A percentile compares a stretch with the other conserved stretches of the same genome.
Evolutionary conservation across 2,888 invertebrate genomes (phyloP).

Genomic region (Brachycybe producta): DNA sequence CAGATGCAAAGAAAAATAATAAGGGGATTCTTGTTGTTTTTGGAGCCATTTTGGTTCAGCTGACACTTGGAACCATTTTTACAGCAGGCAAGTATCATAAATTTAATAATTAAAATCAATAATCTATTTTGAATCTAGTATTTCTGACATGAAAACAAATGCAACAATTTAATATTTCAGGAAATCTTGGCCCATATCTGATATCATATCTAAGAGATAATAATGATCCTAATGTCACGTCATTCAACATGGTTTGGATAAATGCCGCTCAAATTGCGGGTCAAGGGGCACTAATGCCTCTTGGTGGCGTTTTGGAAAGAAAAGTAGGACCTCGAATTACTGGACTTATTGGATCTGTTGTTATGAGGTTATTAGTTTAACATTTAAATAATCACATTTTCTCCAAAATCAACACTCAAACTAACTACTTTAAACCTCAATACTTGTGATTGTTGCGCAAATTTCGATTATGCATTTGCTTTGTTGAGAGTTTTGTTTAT

Average conservation of each 20-base stretch:
- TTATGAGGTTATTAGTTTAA: conserved; percentile 28
- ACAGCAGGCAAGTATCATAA: conserved; percentile 7
- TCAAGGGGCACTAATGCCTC: conserved; percentile 30
- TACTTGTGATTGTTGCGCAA: too few species aligned
- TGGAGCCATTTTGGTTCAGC: conserved; percentile 25
- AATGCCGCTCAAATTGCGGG: conserved; percentile 27
- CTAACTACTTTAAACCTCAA: too few species aligned
- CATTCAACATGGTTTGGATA: conserved; percentile 26
- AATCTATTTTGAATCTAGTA: not conserved
- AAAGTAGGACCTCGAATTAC: conserved; percentile 27
- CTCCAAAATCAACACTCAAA: too few species aligned
- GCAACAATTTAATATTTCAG: too few species aligned
- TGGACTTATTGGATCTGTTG: conserved; percentile 27
- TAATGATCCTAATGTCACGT: conserved; percentile 16
- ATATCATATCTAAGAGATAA: conserved; percentile 21
- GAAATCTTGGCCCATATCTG: conserved; percentile 24
- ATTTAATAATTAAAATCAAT: not conserved
- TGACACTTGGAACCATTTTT: conserved; percentile 25
- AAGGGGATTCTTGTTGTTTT: conserved; percentile 22
- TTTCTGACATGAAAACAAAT: too few species aligned
- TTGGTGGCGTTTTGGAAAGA: conserved; percentile 29
- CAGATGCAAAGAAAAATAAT: too few species aligned
- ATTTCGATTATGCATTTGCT: too few species aligned
- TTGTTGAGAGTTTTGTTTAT: too few species aligned
- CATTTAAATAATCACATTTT: too few species aligned